Conservation (phyloP, 1,140 invertebrate species). For the Drosophila santomea region DNA sequence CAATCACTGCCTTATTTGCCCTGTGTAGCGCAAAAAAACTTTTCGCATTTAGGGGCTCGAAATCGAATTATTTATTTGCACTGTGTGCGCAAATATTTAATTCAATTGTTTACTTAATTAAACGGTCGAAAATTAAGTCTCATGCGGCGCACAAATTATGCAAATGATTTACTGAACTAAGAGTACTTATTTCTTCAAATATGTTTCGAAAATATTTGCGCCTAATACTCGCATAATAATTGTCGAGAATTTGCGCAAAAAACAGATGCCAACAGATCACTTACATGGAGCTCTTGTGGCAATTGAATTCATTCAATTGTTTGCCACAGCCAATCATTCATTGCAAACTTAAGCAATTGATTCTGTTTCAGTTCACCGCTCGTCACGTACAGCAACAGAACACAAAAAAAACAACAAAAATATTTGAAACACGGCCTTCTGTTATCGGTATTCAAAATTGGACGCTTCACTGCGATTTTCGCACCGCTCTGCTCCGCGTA, state of each 20-base stretch:
- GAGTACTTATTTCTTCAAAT: neutral
- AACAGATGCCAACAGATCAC: constrained; percentile 7
- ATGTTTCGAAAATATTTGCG: neutral
- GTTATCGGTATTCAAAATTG: constrained; percentile 15
- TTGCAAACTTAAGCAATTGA: constrained; percentile 13
- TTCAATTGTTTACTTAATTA: constrained; percentile 39
- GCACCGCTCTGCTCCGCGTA: constrained; percentile 25
- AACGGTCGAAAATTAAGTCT: constrained; percentile 7
- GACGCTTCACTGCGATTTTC: constrained; percentile 12
- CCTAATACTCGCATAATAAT: constrained; percentile 7
- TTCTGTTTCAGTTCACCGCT: neutral
- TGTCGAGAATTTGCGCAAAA: no score
- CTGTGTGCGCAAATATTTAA: constrained; percentile 13
- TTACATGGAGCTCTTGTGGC: neutral
- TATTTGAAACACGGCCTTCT: constrained; percentile 1
- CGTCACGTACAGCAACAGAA: constrained; percentile 18
- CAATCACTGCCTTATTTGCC: constrained; percentile 23
- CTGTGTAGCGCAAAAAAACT: constrained; percentile 16
- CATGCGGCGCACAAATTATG: constrained; percentile 15
- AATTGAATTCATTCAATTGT: constrained; percentile 3
- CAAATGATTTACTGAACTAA: neutral
- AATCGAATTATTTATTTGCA: constrained; percentile 44
- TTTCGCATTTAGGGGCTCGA: constrained; percentile 17
- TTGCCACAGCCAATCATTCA: constrained; percentile 25
- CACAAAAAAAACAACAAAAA: neutral